phyloP scores from a whole-genome alignment of 2,113 vertebrate genomes.

The Cebidichthys violaceus region DNA sequence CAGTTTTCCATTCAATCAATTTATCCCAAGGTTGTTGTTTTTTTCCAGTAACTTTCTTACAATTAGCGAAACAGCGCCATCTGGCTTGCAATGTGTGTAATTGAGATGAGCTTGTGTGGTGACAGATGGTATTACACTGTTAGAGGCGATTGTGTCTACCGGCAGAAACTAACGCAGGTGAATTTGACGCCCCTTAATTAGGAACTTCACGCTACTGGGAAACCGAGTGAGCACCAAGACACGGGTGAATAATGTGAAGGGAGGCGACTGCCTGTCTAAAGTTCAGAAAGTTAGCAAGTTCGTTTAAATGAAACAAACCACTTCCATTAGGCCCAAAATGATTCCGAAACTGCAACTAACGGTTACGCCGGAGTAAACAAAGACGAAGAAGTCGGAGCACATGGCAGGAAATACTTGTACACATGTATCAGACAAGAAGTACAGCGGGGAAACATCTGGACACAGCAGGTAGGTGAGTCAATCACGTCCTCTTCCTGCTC shows the following conservation, averaged over 20 bases:
- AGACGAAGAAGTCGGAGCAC: no score
- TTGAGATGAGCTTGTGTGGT: neutral
- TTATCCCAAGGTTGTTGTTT: neutral
- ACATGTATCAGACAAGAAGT: no score
- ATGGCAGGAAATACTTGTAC: no score
- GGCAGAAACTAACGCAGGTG: neutral
- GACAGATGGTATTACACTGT: neutral
- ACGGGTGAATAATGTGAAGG: neutral
- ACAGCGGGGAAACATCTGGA: neutral
- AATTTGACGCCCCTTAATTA: neutral
- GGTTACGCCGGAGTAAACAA: no score
- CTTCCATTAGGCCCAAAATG: no score
- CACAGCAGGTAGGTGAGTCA: neutral
- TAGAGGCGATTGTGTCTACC: no score
- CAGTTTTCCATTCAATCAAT: neutral
- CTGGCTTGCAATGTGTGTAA: neutral
- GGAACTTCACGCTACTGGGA: no score
- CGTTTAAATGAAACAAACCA: neutral
- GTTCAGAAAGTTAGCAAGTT: neutral
- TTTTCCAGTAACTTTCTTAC: no score
- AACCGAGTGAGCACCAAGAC: neutral
- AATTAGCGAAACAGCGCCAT: slow-evolving; percentile 17
- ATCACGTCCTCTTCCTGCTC: neutral
- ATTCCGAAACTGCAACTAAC: no score
- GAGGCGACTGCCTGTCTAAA: neutral